phyloP scores from a whole-genome alignment of 2,888 invertebrate species.

The Pelosia muscerda region DNA sequence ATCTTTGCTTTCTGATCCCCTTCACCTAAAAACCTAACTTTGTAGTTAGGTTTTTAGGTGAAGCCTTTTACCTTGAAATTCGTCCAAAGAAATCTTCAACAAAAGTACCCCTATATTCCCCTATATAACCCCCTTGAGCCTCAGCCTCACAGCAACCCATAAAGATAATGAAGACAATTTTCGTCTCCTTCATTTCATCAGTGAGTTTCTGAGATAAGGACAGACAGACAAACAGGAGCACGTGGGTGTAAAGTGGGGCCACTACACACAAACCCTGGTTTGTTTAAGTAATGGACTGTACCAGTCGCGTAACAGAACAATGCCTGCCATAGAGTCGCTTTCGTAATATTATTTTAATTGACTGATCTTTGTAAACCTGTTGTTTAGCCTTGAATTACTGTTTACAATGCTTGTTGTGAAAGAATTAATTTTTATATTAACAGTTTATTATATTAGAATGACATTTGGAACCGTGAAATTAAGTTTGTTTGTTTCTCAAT shows the following conservation, averaged over 20 bases:
- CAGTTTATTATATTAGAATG: background rate
- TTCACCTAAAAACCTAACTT: no score
- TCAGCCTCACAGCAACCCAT: conserved; percentile 13
- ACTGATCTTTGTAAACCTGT: background rate
- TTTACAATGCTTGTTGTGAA: background rate
- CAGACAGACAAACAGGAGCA: conserved; percentile 66
- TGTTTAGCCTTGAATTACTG: background rate
- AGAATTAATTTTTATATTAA: background rate
- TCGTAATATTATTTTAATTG: background rate
- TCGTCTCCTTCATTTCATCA: conserved; percentile 38
- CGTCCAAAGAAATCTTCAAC: conserved; percentile 10
- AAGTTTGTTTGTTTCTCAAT: background rate
- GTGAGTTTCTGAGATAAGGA: conserved; percentile 44
- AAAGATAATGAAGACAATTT: conserved; percentile 56
- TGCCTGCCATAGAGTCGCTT: conserved; percentile 50
- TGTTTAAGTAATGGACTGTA: conserved; percentile 85
- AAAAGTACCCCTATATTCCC: conserved; percentile 1
- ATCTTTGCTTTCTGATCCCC: no score
- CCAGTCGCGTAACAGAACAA: conserved; percentile 62
- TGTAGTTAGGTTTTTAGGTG: no score
- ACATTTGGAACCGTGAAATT: background rate
- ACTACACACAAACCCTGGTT: conserved; percentile 73
- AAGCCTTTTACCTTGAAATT: no score
- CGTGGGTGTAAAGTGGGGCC: conserved; percentile 80
- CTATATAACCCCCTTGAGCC: no score